Base-by-base conservation (phyloP, 2,888 invertebrate genomes). In the Synergus japonicus region DNA sequence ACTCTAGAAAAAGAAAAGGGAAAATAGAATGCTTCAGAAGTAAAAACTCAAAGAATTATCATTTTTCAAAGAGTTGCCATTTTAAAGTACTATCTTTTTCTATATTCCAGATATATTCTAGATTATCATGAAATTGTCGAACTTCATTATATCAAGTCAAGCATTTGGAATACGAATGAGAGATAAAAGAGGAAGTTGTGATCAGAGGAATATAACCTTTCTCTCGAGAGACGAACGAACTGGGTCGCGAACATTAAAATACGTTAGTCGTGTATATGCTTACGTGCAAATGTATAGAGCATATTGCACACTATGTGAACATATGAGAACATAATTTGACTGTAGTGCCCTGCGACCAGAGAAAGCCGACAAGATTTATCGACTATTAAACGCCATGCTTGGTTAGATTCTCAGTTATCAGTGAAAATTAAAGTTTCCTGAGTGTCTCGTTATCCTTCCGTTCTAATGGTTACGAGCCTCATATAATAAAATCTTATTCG, bases 241-340 rank as follows among this genome's bases (percentile, higher is more conserved):
- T 86, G 83, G 84, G 86, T 85, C 85, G 82, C 65, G 77, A 76
- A 58, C 82, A 78, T 83, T 85, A 84, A 85, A 37, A 83, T 78
- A 80, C 82, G 78, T 83, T 79, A 77, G 77, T 77, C 76, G 66
- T 43, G 66, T 43, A 73, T 77, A 79, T 67, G 79, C 58, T 49
- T n/a, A 41, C 13, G 67, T 44, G 46, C 69, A 69, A 29, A 69
- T 69, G 69, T 29, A 44, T 29, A 46, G 67, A 13, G 67, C 46
- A 22, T 44, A 4, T 15, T 49, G 22, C 13, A 67, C 22, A 49
- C 22, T 44, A 29, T 29, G 69, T 15, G 29, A 77, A 83, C 54
- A 60, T 81, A 67, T 73, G 82, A 81, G 82, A 79, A 79, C 83
- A 84, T 82, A 85, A 85, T 85, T 86, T 79, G 69, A 69, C 69